Conservation (phyloP, 1,140 invertebrate genomes). For the Drosophila sproati region DNA sequence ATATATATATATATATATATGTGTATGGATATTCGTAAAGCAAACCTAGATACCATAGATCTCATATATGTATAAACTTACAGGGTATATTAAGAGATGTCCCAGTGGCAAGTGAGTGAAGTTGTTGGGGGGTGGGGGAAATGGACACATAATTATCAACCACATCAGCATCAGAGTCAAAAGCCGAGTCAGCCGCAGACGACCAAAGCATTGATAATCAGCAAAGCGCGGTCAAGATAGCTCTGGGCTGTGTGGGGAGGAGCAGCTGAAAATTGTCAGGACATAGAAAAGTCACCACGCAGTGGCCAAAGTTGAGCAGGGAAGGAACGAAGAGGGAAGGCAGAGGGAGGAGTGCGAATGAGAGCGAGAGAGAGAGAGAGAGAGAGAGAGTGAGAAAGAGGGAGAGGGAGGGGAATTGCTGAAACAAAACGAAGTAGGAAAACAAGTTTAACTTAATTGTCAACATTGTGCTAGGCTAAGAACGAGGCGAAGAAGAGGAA, state of each 20-base stretch:
- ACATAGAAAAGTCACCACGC: constrained; percentile 19
- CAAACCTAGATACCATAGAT: no score
- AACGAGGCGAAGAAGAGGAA: constrained; percentile 40
- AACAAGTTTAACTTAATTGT: constrained; percentile 82
- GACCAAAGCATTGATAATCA: constrained; percentile 74
- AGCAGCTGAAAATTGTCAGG: constrained; percentile 20
- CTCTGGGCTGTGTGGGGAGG: not conserved
- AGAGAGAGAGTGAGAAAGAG: not conserved
- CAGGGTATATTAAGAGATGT: constrained; percentile 19
- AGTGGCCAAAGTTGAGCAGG: not conserved
- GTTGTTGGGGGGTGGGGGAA: constrained; percentile 40
- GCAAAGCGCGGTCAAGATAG: constrained; percentile 37
- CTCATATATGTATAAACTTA: not conserved
- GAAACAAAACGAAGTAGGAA: constrained; percentile 77
- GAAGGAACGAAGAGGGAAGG: not conserved
- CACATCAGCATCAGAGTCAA: constrained; percentile 56
- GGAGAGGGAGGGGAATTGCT: constrained; percentile 50
- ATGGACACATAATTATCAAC: constrained; percentile 78
- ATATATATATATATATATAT: no score
- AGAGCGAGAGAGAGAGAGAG: not conserved
- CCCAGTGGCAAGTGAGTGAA: constrained; percentile 4
- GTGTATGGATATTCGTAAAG: no score
- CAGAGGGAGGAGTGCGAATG: not conserved
- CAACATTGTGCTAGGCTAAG: constrained; percentile 70
- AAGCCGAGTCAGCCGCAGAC: constrained; percentile 64